Evolutionary conservation across 1,140 invertebrate species (phyloP).

Genomic region (Trachymyrmex cornetzi): DNA sequence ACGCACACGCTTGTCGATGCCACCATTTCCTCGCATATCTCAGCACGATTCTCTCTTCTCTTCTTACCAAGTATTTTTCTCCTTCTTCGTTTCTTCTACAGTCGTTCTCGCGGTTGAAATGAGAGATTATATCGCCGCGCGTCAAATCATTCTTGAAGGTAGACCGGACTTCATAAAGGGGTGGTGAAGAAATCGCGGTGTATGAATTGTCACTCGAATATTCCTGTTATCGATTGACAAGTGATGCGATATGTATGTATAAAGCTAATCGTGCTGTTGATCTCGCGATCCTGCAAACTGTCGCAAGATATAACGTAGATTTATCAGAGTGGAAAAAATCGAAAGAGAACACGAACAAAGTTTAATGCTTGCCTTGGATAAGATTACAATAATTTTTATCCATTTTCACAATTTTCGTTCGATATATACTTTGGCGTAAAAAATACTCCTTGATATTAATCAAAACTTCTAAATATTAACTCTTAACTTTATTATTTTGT

Average conservation of each 20-base stretch:
- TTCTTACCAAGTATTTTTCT: not conserved
- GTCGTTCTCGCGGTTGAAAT: constrained; percentile 15
- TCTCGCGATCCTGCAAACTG: not conserved
- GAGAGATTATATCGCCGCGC: constrained; percentile 15
- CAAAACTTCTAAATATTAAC: not conserved
- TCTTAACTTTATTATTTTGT: not conserved
- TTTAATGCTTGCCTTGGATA: not conserved
- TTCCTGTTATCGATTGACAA: constrained; percentile 55
- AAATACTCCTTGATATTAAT: not conserved
- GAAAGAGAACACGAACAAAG: not conserved
- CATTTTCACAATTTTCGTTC: not conserved
- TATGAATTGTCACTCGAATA: constrained; percentile 20
- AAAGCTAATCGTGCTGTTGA: not conserved
- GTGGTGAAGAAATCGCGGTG: not conserved
- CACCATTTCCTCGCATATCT: constrained; percentile 8
- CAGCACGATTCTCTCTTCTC: constrained; percentile 55
- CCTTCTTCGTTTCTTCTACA: not conserved
- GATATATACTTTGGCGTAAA: not conserved
- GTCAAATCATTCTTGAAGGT: not conserved
- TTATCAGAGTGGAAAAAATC: not conserved
- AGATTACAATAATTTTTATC: not conserved
- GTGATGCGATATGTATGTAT: constrained; percentile 19
- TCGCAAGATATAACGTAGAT: not conserved
- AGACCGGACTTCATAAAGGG: constrained; percentile 4
- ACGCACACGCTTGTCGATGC: constrained; percentile 27